Base-by-base conservation (phyloP, 64 coral and sea anemone species). In the Montipora sp. region DNA sequence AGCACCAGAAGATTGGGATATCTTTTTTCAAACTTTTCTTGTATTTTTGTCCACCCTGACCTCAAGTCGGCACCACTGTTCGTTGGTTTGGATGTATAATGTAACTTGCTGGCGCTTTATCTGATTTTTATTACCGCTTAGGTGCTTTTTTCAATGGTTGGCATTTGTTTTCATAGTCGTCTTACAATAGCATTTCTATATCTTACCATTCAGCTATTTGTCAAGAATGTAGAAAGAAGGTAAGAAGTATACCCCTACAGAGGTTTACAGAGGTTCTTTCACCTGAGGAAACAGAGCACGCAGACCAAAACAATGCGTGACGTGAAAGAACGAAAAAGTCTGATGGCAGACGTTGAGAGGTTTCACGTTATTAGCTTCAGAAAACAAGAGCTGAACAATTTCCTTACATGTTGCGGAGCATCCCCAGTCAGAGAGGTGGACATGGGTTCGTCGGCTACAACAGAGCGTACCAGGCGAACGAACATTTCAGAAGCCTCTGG, bases 161-260 rank as follows among this genome's bases (percentile, higher is more conserved):
- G 71, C 71, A 23, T 74, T 74, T 74, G 71, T 74, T 22, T 74
- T 74, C 20, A 74, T 74, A 67, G 14, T 76, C 51, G 12, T 50
- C 36, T 48, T 46, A 49, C 68, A 11, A 36, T 6, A 87, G 16
- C 72, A 55, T 13, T 71, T 47, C 47, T 16, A 67, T 59, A 55
- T 87, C 68, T 73, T 73, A 47, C 61, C 10, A 22, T 55, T 55
- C 51, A 89, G 87, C 70, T 77, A 89, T 89, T 89, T 89, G 87
- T 50, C 87, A 43, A 89, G 14, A 76, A 3, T 77, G 87, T 24
- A 89, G 68, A 78, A 45, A 51, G 15, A 78, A 78, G 18, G 47
- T 78, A 18, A 78, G 18, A 51, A 51, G 18, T 20, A 78, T 51
- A 9, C 8, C 14, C 16, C 76, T 8, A 19, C 3, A 51, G 36